Evolutionary conservation across 2,888 invertebrate genomes (phyloP), one percentile per base, ranked within the genome.

Genomic region (Dromius quadrimaculatus): DNA sequence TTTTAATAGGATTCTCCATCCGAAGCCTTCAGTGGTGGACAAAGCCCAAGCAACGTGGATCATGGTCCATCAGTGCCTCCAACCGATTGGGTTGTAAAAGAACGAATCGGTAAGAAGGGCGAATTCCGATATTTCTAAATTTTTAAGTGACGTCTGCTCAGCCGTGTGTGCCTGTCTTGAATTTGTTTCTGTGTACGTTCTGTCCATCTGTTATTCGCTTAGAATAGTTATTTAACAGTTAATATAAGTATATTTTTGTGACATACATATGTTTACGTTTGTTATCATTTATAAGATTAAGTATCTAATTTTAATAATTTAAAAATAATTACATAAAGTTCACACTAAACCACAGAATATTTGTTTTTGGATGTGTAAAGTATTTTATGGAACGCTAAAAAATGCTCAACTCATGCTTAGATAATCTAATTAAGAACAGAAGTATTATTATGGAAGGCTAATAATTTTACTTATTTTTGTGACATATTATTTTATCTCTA

Each of bases 41-140:
- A 84, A 50, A 83, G 84, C 74, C 84, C 84, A 76, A 84, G 83
- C 73, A 83, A 83, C 15, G 80, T 82, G 9, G 84, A 82, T 54
- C 84, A 84, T 36, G 81, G 84, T 75, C 85, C 85, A 47, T 84
- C 85, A 43, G 85, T 81, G 43, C 90, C 88, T 63, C 88, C 90
- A 63, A 89, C 92, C 11, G 94, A 94, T 82, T 92, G 93, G 92
- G 91, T 94, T 77, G 90, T 92, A 78, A 92, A 92, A 81, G 93
- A 94, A 82, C 88, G 94, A 76, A 89, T 92, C 81, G 95, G 94
- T 85, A 95, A 95, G 87, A 95, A 94, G 88, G 95, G 95, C 84
- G 95, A 95, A 87, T 95, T 95, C 84, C 89, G 95, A 83, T 95
- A 95, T 85, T 95, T 95, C 86, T 95, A 89, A 87, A 73, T 95